These are phyloP conservation scores for Liasis olivaceus DNA, from an alignment of 2,797 vertebrate genomes.

Conservation along the genomic window DNA sequence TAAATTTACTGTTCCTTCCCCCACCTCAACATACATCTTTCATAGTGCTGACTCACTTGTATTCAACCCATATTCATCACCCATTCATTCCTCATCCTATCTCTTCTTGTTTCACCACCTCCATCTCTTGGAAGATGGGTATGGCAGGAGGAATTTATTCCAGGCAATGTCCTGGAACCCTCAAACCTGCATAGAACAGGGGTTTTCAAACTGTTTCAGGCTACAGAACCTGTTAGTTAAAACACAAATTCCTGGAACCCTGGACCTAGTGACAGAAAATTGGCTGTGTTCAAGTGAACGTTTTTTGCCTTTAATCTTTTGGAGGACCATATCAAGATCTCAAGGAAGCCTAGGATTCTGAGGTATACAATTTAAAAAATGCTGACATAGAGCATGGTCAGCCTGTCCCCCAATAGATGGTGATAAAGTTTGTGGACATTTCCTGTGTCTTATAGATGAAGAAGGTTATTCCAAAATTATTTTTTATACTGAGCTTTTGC, in stretches of 20 bases:
- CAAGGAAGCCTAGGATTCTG: neutral
- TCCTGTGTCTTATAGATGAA: neutral
- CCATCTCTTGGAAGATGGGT: neutral
- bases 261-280: neutral
- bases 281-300: neutral
- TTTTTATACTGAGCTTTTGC: neutral
- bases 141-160: neutral
- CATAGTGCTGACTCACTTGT: neutral
- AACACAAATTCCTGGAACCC: neutral
- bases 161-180: neutral
- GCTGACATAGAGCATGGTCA: neutral
- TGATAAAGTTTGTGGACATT: neutral
- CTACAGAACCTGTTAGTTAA: neutral
- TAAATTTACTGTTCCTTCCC: neutral
- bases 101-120: neutral
- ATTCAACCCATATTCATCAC: neutral
- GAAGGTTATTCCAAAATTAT: neutral
- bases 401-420: neutral
- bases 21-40: neutral
- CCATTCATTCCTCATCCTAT: neutral
- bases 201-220: neutral
- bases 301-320: neutral
- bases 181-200: neutral
- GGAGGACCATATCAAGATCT: neutral
- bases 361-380: neutral